Conservation (phyloP, 2,113 vertebrate genomes). For the Upupa epops region DNA sequence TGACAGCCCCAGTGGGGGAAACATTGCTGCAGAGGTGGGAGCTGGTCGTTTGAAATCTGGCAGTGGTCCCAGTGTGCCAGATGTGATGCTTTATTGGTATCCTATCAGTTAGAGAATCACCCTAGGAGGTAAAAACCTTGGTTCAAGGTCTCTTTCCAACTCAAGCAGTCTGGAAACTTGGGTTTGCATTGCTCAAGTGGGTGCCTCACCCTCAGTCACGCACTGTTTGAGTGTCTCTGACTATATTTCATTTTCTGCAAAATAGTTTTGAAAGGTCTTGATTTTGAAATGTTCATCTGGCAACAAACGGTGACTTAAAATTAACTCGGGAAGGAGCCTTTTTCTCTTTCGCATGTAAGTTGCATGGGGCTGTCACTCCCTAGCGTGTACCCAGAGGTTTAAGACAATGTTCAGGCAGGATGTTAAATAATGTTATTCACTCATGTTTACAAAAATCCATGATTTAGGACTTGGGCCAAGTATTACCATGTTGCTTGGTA, state of each 20-base stretch:
- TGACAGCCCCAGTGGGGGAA: background rate
- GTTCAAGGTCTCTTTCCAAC: background rate
- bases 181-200: fast-evolving
- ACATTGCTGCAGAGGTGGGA: background rate
- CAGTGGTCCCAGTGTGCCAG: background rate
- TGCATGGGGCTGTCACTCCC: background rate
- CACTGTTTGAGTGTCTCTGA: background rate
- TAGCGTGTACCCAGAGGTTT: background rate
- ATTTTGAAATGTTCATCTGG: background rate
- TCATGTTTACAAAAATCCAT: slow-evolving; percentile 41
- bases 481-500: slow-evolving; percentile 35
- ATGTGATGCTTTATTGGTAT: background rate
- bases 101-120: background rate
- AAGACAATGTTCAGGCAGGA: slow-evolving; percentile 29
- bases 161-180: background rate
- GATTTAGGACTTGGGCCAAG: background rate
- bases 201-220: background rate
- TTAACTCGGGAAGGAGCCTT: background rate
- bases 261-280: background rate
- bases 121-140: background rate
- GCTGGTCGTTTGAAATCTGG: background rate
- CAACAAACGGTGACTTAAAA: background rate
- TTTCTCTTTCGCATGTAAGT: background rate
- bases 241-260: background rate
- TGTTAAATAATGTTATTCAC: slow-evolving; percentile 41